Evolutionary conservation across 1,140 invertebrate genomes (phyloP).

Genomic region (Bombus turneri): DNA sequence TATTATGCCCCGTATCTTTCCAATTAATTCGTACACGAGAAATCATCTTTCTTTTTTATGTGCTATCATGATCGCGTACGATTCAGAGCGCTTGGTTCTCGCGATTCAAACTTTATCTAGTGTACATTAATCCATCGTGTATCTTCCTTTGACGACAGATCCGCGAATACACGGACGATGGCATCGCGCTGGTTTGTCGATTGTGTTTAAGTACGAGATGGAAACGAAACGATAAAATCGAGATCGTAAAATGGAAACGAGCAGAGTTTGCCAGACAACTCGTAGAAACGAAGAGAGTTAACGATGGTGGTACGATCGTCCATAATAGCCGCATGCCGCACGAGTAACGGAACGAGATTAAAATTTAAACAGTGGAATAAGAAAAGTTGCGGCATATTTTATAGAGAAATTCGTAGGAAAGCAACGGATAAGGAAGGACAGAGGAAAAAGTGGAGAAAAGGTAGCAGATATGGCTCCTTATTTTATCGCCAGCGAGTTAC

Average conservation of each 20-base stretch:
- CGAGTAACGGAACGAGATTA: neutral
- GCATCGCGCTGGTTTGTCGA: neutral
- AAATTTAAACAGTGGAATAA: neutral
- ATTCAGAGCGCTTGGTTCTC: neutral
- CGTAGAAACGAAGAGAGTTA: constrained; percentile 27
- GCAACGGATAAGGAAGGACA: neutral
- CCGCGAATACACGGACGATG: too few relatives aligned
- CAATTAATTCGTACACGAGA: neutral
- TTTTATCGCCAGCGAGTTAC: constrained; percentile 75
- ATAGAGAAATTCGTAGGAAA: neutral
- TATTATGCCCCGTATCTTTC: neutral
- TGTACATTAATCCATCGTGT: neutral
- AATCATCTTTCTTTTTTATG: too few relatives aligned
- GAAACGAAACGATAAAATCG: constrained; percentile 16
- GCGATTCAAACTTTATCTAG: neutral
- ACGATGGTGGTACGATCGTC: neutral
- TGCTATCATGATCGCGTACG: too few relatives aligned
- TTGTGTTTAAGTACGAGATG: neutral
- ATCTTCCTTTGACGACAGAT: neutral
- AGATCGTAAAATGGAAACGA: constrained; percentile 33
- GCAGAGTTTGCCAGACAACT: constrained; percentile 11
- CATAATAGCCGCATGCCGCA: neutral
- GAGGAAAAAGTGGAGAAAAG: neutral
- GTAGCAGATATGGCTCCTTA: constrained; percentile 67
- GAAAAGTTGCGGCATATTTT: neutral